These are phyloP conservation scores for Pheosia gnoma DNA, from an alignment of 2,888 invertebrate species.

Conservation along the genomic window DNA sequence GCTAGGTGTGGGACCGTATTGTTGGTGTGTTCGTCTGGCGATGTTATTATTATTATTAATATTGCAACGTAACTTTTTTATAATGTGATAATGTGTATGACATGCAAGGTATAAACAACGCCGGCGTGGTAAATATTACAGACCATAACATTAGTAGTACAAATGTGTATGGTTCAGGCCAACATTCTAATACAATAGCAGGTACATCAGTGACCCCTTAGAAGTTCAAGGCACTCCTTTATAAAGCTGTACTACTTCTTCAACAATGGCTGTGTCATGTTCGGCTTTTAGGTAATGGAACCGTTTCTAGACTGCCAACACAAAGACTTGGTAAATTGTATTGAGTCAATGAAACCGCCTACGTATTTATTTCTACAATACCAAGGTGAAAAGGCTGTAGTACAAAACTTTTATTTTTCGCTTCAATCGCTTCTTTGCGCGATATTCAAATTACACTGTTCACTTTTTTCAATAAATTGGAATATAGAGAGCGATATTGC, in stretches of 20 bases:
- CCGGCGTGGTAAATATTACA: no score
- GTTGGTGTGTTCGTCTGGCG: no score
- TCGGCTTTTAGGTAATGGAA: constrained; percentile 3
- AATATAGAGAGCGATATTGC: neutral
- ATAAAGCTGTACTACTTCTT: constrained; percentile 4
- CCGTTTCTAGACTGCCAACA: neutral
- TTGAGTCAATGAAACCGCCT: constrained; percentile 1
- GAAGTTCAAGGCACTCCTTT: constrained; percentile 5
- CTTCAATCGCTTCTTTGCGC: neutral
- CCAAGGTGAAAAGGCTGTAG: neutral
- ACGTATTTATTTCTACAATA: neutral
- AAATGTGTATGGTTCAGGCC: no score
- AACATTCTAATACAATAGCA: neutral
- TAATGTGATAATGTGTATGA: no score
- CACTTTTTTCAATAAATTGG: neutral
- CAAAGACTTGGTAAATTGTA: neutral
- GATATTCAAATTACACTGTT: neutral
- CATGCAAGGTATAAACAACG: no score
- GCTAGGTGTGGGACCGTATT: no score
- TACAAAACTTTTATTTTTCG: neutral
- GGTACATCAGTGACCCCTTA: constrained; percentile 5
- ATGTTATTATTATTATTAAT: no score
- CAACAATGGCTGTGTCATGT: constrained; percentile 1
- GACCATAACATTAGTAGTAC: no score
- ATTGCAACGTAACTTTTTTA: no score